Conservation (phyloP, 1,140 invertebrate species). For the Apocrypta bakeri region DNA sequence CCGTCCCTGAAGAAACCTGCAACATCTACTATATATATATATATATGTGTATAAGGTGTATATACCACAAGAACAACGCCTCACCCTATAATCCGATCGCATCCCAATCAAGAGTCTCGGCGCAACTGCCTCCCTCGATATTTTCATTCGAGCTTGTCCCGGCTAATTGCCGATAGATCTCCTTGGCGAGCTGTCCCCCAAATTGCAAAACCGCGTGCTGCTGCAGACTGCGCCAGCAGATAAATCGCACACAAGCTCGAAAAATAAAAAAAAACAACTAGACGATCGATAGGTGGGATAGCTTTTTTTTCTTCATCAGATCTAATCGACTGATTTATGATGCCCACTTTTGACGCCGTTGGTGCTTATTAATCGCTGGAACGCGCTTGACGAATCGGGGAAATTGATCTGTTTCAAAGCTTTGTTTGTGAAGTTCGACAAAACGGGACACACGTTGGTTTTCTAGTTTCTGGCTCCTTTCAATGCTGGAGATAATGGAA, state of each 20-base stretch:
- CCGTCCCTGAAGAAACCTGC: no score
- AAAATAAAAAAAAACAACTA: background rate
- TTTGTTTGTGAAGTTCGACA: no score
- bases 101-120: slow-evolving; percentile 18
- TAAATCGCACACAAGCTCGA: slow-evolving; percentile 13
- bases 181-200: background rate
- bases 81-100: background rate
- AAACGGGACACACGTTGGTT: background rate
- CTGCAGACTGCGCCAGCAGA: background rate
- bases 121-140: background rate
- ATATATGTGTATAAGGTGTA: background rate
- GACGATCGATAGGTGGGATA: background rate
- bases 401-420: no score
- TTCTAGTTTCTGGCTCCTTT: background rate
- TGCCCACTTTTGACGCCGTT: background rate
- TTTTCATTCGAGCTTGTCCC: slow-evolving; percentile 21
- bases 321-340: slow-evolving; percentile 32
- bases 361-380: background rate
- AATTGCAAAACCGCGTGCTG: slow-evolving; percentile 11
- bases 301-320: background rate
- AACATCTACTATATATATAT: background rate
- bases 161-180: slow-evolving; percentile 43
- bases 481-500: background rate
- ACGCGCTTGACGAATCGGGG: no score
- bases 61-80: background rate